Evolutionary conservation across 2,888 invertebrate genomes (phyloP).

Genomic region (Sceliomorpha sp.): DNA sequence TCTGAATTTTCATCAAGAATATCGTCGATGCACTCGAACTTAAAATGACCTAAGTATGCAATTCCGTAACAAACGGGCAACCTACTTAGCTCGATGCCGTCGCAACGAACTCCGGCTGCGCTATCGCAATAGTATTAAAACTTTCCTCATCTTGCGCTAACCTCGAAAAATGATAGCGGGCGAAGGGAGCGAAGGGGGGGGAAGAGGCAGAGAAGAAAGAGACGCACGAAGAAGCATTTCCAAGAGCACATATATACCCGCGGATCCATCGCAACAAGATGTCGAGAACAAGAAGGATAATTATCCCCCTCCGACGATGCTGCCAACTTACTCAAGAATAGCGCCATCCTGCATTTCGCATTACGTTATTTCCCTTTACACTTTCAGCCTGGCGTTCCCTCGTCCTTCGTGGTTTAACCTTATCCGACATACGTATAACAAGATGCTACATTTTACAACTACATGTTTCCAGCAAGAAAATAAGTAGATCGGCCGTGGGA

Average conservation of each 20-base stretch:
- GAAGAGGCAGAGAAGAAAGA: too few species aligned
- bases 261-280: constrained; percentile 21
- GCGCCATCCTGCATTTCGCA: constrained; percentile 31
- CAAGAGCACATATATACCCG: too few species aligned
- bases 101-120: constrained; percentile 29
- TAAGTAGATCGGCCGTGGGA: constrained; percentile 19
- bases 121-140: constrained; percentile 73
- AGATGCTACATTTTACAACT: constrained; percentile 41
- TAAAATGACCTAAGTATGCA: constrained; percentile 30
- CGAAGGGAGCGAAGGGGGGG: constrained; percentile 23
- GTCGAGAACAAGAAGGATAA: constrained; percentile 59
- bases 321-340: constrained; percentile 28
- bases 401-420: constrained; percentile 34
- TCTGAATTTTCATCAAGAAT: constrained; percentile 38
- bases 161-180: constrained; percentile 73
- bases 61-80: constrained; percentile 45
- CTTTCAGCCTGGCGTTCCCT: constrained; percentile 31
- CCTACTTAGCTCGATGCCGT: constrained; percentile 38
- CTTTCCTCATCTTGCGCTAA: constrained; percentile 79
- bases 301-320: constrained; percentile 43
- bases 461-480: constrained; percentile 25
- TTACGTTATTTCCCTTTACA: constrained; percentile 36
- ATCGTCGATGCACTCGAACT: constrained; percentile 30
- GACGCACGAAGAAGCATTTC: too few species aligned
- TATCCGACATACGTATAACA: constrained; percentile 38